These are phyloP conservation scores for Agapornis roseicollis DNA, from an alignment of 2,113 vertebrate genomes.

Conservation along the genomic window DNA sequence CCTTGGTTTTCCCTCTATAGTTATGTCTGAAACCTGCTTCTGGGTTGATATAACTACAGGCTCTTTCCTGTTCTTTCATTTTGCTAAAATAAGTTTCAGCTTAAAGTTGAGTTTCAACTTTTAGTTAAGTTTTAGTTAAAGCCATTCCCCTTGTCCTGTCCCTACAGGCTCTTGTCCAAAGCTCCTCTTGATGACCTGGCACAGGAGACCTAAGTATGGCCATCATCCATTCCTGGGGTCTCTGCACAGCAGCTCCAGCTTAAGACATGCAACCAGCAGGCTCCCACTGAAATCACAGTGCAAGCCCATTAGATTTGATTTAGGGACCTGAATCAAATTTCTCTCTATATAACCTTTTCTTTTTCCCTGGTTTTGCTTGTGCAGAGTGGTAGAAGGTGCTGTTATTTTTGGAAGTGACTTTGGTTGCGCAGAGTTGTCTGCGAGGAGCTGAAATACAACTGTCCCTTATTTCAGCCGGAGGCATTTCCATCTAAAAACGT, in stretches of 20 bases:
- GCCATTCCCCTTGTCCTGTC: background rate
- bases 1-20: background rate
- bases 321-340: background rate
- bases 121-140: background rate
- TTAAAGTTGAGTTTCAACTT: background rate
- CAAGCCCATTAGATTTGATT: background rate
- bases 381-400: background rate
- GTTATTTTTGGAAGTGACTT: constrained; percentile 24
- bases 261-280: rapidly evolving
- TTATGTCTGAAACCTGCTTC: background rate
- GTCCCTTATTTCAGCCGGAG: constrained; percentile 14
- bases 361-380: background rate
- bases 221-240: rapidly evolving
- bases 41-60: background rate
- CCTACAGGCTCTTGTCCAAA: background rate
- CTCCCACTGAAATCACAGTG: background rate
- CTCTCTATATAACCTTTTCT: background rate
- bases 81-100: background rate
- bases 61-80: background rate
- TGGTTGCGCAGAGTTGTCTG: background rate
- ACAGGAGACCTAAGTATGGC: background rate
- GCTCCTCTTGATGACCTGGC: background rate
- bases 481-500: constrained; percentile 15
- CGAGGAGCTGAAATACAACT: constrained; percentile 10
- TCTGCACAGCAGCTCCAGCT: background rate